These are phyloP conservation scores for Acrossocheilus wenchowensis DNA, from an alignment of 2,797 vertebrate species.

Conservation along the genomic window DNA sequence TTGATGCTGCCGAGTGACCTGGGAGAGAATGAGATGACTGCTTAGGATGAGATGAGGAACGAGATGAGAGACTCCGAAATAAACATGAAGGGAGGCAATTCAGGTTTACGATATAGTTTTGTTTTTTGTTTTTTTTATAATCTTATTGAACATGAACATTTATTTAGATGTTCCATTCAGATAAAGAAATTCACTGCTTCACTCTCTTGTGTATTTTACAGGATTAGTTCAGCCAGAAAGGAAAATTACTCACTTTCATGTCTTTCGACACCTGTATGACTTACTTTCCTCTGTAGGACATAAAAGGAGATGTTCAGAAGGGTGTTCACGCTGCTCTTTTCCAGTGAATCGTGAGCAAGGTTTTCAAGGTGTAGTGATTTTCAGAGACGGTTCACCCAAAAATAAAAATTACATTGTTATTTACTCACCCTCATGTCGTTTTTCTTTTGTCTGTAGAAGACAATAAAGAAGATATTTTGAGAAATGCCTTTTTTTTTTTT, in stretches of 20 bases:
- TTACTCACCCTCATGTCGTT: not conserved
- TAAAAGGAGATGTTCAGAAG: not conserved
- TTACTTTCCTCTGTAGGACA: not conserved
- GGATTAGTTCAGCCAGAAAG: slow-evolving; percentile 5
- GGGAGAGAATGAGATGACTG: slow-evolving; percentile 46
- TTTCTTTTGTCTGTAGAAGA: too few relatives aligned
- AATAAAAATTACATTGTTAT: not conserved
- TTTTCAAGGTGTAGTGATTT: not conserved
- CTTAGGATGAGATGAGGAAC: slow-evolving; percentile 32
- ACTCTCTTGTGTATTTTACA: slow-evolving; percentile 18
- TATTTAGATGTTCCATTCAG: slow-evolving; percentile 17
- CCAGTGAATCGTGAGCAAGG: not conserved
- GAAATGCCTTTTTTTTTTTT: too few relatives aligned
- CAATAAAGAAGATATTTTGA: too few relatives aligned
- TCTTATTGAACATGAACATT: slow-evolving; percentile 24
- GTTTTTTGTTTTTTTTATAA: slow-evolving; percentile 26
- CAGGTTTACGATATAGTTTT: slow-evolving; percentile 15
- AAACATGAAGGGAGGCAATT: slow-evolving; percentile 42
- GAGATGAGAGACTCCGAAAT: slow-evolving; percentile 51
- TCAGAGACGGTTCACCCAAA: not conserved
- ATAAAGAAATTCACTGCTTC: not conserved
- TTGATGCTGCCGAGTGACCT: slow-evolving; percentile 81
- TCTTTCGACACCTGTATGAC: not conserved
- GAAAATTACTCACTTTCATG: not conserved
- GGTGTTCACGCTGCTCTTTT: not conserved